Conservation (phyloP, 2,888 invertebrate genomes). For the Ormyrus pomaceus region DNA sequence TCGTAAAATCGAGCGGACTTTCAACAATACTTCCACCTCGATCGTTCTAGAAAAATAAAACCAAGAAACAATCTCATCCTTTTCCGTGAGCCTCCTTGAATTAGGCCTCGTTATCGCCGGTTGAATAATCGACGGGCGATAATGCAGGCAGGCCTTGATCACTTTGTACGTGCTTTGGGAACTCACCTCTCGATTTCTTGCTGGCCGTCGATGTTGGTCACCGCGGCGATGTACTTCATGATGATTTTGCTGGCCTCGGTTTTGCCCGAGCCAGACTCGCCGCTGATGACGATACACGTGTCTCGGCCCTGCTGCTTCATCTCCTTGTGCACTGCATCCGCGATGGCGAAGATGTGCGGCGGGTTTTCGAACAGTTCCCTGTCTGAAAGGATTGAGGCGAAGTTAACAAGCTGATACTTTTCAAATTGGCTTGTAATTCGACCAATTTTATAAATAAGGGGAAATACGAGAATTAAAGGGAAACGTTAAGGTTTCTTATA, state of each 20-base stretch:
- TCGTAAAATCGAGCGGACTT: no score
- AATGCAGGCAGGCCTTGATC: conserved; percentile 2
- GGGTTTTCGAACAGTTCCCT: conserved; percentile 97
- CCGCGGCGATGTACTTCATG: conserved; percentile 98
- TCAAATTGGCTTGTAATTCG: no score
- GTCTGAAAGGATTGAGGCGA: conserved; percentile 76
- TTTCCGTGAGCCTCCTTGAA: not conserved
- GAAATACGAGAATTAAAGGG: no score
- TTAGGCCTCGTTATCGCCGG: conserved; percentile 32
- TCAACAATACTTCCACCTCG: no score
- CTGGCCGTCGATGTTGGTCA: conserved; percentile 93
- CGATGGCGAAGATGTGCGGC: conserved; percentile 98
- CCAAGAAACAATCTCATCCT: not conserved
- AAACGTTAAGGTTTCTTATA: no score
- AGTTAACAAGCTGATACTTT: not conserved
- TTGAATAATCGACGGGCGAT: conserved; percentile 25
- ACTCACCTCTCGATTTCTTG: conserved; percentile 94
- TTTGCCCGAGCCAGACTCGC: conserved; percentile 98
- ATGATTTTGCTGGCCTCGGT: conserved; percentile 99
- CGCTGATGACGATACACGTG: conserved; percentile 98
- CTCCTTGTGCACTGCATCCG: conserved; percentile 96
- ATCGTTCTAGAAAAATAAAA: not conserved
- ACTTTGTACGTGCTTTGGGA: no score
- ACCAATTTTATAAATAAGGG: no score
- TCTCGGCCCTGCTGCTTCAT: conserved; percentile 94